Evolutionary conservation across 2,888 invertebrate species (phyloP), one percentile per base, ranked within the genome.

Genomic region (Glyphotaelius pellucidus): DNA sequence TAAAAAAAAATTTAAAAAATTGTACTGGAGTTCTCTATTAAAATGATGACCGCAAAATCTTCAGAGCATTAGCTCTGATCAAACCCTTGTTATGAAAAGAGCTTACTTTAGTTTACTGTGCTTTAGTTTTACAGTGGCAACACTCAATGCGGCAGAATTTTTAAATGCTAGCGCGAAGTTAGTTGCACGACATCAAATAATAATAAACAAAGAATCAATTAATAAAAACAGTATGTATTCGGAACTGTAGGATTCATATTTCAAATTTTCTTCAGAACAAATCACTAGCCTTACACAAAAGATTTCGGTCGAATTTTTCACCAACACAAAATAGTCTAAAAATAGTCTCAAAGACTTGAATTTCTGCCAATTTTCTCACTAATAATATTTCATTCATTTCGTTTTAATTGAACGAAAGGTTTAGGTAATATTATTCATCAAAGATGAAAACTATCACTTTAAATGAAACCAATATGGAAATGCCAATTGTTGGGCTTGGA

Each of bases 401-500:
- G 25, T 14, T 88, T 19, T 47, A 15, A n/a, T 80, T 80, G 32
- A 42, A 35, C 80, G 67, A 67, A 67, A 86, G 31, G 35, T 88
- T 42, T 80, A 67, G 67, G n/a, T 25, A 35, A 14, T 42, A 35
- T 38, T 80, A 90, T 94, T 94, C 93, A 94, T 94, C 94, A 94
- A 92, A 42, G 38, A 92, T 92, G 92, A 92, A 90, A 38, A 79
- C 80, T 86, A 32, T 96, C 89, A 95, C 94, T 93, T 94, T 97
- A 92, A 95, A 95, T 89, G 95, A 95, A 94, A 95, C 96, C 3
- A 94, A 94, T 80, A 96, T 96, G 94, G 94, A 96, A 93, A 97
- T 98, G 96, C 98, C 98, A n/a, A 95, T 96, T 80, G 94, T 98
- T 88, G 98, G 98, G 42, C 95, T 98, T 94, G 98, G 98, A 89